Base-by-base conservation (phyloP, 1,140 invertebrate species). In the Drosophila bocki region DNA sequence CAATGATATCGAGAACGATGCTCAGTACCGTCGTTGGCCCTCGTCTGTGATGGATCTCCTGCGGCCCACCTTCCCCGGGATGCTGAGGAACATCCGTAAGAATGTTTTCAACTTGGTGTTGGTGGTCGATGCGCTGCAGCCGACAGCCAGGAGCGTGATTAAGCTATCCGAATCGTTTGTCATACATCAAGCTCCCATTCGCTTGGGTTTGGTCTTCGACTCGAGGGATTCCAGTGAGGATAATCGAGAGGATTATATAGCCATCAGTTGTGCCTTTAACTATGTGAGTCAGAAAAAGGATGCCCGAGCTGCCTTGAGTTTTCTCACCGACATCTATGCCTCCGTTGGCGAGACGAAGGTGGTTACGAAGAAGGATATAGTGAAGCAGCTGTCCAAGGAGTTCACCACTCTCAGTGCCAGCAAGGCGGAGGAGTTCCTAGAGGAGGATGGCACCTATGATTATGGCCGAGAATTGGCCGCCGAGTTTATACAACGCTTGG, bases 91-190 rank as follows among this genome's bases (percentile, higher is more conserved):
- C 86, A 95, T 99, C 75, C 95, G 97, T 32, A 97, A 98, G 82
- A 99, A 99, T 94, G 95, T 99, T 22, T 99, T 98, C 91, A 97
- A 98, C 93, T 93, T 99, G 91, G 97, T 99, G 13, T 94, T 99
- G 51, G 95, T 99, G 22, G 95, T 99, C 33, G 97, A 99, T 94
- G 98, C 98, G 8, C 94, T 96, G 3, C 95, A 95, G n/a, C 91
- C 94, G 19, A 93, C 95, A 22, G 95, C 96, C 3, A 94, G 94
- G 48, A 95, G 96, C 35, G 93, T 99, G 4, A 92, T 99, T 35
- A 96, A 97, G 93, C 94, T 99, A 72, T 96, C 96, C 2, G 98
- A 99, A 94, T 98, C 98, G 3, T 97, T 99, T 87, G 96, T 98
- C 71, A 94, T 97, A 41, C 98, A 99, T 93, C 96, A 96, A 64